A percentile compares a stretch with the other conserved stretches of the same genome.
phyloP scores from a whole-genome alignment of 2,797 vertebrate species.

The Pitangus sulphuratus region DNA sequence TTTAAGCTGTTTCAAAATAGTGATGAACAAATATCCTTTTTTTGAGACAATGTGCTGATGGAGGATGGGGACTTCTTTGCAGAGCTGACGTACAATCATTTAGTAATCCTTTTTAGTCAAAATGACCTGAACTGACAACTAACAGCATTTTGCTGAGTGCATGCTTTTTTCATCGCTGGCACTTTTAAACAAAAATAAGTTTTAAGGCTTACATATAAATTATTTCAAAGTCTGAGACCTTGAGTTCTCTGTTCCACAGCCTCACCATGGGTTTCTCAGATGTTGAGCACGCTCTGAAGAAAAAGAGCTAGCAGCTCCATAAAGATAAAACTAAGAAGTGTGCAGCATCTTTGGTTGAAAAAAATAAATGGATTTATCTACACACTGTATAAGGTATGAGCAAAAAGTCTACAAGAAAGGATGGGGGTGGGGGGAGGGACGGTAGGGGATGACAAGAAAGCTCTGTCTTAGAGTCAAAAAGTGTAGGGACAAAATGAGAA shows the following conservation, averaged over 20 bases:
- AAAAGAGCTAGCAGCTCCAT: background rate
- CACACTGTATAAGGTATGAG: background rate
- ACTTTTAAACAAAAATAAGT: background rate
- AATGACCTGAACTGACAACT: background rate
- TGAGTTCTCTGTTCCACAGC: background rate
- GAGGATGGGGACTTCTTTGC: background rate
- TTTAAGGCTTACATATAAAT: background rate
- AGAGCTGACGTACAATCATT: background rate
- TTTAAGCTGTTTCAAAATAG: background rate
- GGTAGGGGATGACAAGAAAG: background rate
- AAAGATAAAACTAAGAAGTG: background rate
- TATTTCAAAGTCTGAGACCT: background rate
- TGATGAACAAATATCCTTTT: background rate
- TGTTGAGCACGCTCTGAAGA: background rate
- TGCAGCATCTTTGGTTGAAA: background rate
- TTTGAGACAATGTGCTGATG: background rate
- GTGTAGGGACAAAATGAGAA: background rate
- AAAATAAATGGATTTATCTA: background rate
- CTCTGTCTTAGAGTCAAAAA: background rate
- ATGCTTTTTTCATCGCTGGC: background rate
- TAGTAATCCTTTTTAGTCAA: background rate
- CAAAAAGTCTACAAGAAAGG: background rate
- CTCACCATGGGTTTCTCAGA: background rate
- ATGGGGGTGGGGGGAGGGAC: rapidly evolving
- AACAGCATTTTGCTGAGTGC: background rate